Percentiles rank a stretch among this genome's conserved stretches.
These are phyloP conservation scores for Odontamblyopus rebecca DNA, from an alignment of 2,797 vertebrate species.

Conservation along the genomic window DNA sequence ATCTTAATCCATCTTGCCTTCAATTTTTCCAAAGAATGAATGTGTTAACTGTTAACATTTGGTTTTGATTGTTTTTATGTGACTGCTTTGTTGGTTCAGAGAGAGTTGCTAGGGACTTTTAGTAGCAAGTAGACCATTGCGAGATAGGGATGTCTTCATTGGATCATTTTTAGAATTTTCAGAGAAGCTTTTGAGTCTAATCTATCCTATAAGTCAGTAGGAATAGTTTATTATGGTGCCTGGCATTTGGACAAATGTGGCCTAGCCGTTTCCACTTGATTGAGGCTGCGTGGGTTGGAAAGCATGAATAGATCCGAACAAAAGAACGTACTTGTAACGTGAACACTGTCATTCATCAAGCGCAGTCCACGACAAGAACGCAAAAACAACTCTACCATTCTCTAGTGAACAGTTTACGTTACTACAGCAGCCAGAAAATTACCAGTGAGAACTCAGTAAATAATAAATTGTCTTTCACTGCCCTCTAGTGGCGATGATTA, in stretches of 20 bases:
- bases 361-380: background rate
- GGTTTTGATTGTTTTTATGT: no score
- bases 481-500: background rate
- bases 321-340: background rate
- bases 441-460: background rate
- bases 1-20: no score
- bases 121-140: background rate
- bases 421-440: conserved; percentile 18
- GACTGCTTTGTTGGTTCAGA: background rate
- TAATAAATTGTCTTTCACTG: background rate
- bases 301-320: background rate
- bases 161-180: no score
- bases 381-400: conserved; percentile 25
- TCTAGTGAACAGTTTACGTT: conserved; percentile 33
- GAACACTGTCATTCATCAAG: background rate
- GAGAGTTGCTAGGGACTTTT: background rate
- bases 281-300: background rate
- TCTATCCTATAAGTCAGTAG: background rate
- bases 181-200: no score
- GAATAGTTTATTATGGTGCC: background rate
- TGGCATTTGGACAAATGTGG: background rate
- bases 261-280: background rate
- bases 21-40: no score
- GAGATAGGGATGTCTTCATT: no score
- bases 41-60: no score